Conservation (phyloP, 2,113 vertebrate genomes). For the Pyrgilauda ruficollis region DNA sequence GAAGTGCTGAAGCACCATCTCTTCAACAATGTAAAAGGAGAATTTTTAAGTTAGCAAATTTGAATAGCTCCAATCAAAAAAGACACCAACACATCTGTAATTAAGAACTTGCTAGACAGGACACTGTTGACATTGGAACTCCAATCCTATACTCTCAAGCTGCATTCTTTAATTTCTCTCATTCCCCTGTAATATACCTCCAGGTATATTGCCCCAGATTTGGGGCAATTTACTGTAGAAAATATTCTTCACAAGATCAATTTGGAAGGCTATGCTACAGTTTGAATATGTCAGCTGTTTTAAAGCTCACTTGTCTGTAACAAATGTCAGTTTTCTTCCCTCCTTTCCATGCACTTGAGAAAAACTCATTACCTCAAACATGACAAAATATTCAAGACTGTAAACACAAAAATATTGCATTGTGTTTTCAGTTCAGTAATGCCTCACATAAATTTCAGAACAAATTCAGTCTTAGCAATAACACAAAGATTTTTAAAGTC, state of each 20-base stretch:
- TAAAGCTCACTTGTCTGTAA: background rate
- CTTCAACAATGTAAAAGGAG: background rate
- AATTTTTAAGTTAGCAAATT: background rate
- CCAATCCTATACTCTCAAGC: background rate
- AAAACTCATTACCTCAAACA: background rate
- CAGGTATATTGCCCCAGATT: background rate
- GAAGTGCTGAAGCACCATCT: background rate
- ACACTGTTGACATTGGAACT: background rate
- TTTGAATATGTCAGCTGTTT: background rate
- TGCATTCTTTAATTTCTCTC: background rate
- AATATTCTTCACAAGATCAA: background rate
- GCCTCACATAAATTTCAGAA: background rate
- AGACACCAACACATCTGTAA: background rate
- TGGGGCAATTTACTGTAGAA: background rate
- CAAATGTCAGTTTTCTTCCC: background rate
- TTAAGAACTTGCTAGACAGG: background rate
- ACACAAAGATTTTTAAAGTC: slow-evolving; percentile 44
- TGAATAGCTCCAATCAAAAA: background rate
- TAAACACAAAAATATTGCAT: background rate
- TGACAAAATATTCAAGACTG: background rate
- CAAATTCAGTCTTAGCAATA: background rate
- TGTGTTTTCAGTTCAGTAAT: background rate
- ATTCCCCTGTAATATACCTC: background rate
- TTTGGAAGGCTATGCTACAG: background rate
- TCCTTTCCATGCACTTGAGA: background rate